Percentiles rank a stretch among this genome's conserved stretches.
These are phyloP conservation scores for Oncorhynchus mykiss DNA, from an alignment of 2,113 vertebrate species.

Conservation along the genomic window DNA sequence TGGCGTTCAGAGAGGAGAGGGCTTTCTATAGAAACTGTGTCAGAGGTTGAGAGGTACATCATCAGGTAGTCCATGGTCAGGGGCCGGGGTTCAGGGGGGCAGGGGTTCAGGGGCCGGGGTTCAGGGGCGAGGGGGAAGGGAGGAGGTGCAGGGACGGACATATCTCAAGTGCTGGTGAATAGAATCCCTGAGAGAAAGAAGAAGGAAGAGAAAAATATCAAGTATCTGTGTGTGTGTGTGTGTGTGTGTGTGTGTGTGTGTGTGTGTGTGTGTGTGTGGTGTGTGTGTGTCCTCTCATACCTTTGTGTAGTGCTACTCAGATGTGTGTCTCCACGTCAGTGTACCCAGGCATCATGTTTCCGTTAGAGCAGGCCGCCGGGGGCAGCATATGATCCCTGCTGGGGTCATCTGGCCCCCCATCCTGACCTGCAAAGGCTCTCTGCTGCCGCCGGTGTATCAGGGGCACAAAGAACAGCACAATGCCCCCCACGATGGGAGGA, in stretches of 20 bases:
- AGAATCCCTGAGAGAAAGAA: constrained; percentile 58
- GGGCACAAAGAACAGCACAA: constrained; percentile 91
- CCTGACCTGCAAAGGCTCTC: constrained; percentile 55
- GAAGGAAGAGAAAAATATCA: constrained; percentile 4
- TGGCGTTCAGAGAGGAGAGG: too few relatives aligned
- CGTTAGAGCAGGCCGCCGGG: constrained; percentile 76
- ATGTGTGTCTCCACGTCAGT: constrained; percentile 86
- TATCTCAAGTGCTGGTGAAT: constrained; percentile 59
- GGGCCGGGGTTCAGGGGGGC: background rate
- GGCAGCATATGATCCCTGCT: constrained; percentile 85
- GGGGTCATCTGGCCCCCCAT: constrained; percentile 72
- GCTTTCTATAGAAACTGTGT: constrained; percentile 10
- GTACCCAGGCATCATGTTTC: constrained; percentile 89
- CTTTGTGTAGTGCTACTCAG: constrained; percentile 58
- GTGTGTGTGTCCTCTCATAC: background rate
- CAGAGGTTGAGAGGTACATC: constrained; percentile 35
- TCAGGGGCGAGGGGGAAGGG: background rate
- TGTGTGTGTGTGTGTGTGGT: background rate
- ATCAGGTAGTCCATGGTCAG: constrained; percentile 36
- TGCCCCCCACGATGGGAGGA: constrained; percentile 86
- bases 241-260: background rate
- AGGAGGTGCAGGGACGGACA: constrained; percentile 24
- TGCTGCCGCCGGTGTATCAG: constrained; percentile 81
- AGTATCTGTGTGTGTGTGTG: background rate
- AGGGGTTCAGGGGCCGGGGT: too few relatives aligned